Evolutionary conservation across 1,140 invertebrate genomes (phyloP), one percentile per base, ranked within the genome.

Genomic region (Leptoteleia sp.): DNA sequence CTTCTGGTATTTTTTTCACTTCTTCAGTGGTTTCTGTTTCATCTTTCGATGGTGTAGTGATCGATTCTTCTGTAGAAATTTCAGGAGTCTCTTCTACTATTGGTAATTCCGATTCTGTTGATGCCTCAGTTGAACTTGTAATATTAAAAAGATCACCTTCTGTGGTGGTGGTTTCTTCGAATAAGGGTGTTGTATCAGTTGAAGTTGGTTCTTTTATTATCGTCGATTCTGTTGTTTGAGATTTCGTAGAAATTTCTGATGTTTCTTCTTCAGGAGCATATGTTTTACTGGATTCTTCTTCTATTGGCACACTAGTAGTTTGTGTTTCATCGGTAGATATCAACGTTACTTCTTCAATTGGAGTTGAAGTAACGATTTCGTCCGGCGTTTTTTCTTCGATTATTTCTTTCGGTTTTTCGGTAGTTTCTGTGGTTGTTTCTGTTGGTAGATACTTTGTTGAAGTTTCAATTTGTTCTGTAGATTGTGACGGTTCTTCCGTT

Each of bases 11-110:
- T 67, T 71, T 70, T 40, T 52, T 48, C 59, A 19, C 65, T 40
- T 48, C 33, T 80, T 87, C 68, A 19, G 67, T 55, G 15, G 38
- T 45, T 38, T 80, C 78, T 31, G 54, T 3, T 15, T 45, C 33
- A 15, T 27, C 12, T 35, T 47, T 40, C 11, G 19, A 16, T 37
- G 35, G n/a, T 16, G 38, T 42, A 33, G 61, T 55, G 11, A 57
- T 38, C 43, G 43, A 17, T 59, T 80, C 54, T 25, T 78, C 72
- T 50, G 80, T 43, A 22, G 72, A 12, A 33, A 52, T 19, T 52
- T 81, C 4, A 8, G 47, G 16, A 1, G 45, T 38, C 17, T n/a
- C 25, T 47, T 47, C 33, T 31, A 17, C 52, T 19, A 17, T 37
- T 11, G 55, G 16, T 25, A 47, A 8, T 67, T 59, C 55, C 8